phyloP scores from a whole-genome alignment of 2,113 vertebrate species.

The Perca schrenkii region DNA sequence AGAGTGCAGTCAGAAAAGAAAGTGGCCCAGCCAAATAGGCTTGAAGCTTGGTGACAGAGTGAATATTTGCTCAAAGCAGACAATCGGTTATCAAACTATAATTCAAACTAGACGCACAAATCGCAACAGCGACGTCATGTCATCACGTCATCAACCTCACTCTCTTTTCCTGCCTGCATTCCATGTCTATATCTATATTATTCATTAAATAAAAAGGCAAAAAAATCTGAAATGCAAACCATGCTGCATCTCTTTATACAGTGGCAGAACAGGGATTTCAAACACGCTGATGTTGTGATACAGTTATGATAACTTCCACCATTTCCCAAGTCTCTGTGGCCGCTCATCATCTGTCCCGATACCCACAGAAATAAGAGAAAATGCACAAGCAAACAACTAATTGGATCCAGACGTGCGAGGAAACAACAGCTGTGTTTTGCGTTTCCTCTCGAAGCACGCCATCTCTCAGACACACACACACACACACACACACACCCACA shows the following conservation, averaged over 20 bases:
- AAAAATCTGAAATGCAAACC: background rate
- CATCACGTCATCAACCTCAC: background rate
- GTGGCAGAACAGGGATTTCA: background rate
- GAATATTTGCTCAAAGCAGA: background rate
- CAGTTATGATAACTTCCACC: background rate
- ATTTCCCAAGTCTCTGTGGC: background rate
- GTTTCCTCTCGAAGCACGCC: constrained; percentile 32
- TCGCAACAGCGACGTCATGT: background rate
- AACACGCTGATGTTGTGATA: background rate
- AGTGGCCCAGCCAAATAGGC: background rate
- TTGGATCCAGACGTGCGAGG: constrained; percentile 23
- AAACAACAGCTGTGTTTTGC: constrained; percentile 34
- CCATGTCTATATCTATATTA: background rate
- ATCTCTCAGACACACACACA: constrained; percentile 19
- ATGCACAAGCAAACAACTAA: constrained; percentile 6
- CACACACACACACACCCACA: background rate
- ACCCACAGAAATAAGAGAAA: background rate
- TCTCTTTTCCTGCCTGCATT: background rate
- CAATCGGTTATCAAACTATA: background rate
- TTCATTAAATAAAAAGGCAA: background rate
- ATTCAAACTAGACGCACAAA: background rate
- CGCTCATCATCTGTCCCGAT: background rate
- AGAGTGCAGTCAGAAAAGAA: background rate
- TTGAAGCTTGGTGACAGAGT: background rate
- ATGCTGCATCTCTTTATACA: background rate